Evolutionary conservation across 2,797 vertebrate genomes (phyloP), one percentile per base, ranked within the genome.

Genomic region (Diplodus puntazzo): DNA sequence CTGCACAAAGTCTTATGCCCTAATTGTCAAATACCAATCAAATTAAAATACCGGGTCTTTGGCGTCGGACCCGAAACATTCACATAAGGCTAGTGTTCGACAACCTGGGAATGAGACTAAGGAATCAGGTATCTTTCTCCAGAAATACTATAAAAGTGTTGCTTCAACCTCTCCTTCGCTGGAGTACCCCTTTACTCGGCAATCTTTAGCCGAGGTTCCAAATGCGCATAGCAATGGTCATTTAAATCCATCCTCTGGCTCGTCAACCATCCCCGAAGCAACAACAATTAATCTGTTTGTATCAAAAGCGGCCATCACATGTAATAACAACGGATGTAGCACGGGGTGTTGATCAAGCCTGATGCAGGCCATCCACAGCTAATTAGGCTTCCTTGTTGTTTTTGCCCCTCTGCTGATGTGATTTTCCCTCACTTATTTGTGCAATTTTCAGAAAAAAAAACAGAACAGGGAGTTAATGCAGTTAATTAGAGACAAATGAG

Each of bases 401-500:
- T 21, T 53, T 45, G 34, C 25, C 46, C 42, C 54, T 25, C 7
- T 17, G 13, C 20, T 34, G 59, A 45, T 42, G 39, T 20, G 55
- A 43, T 62, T 54, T 54, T 14, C 60, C 65, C 43, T 65, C 55
- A 61, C 65, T 60, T 18, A 53, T 3, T 18, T 23, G 21, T n/a
- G 16, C 43, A 23, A 23, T 57, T 62, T 60, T 66, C 23, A 49
- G 16, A 12, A 46, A 53, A 61, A 48, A 34, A 34, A 34, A 34
- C n/a, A n/a, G n/a, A 9, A 9, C 7, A 34, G 2, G 12, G 25
- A 0, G n/a, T n/a, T n/a, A n/a, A 54, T 27, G 34, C 21, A 42
- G 53, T 60, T 53, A 7, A 72, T 21, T 16, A 0, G 0, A 16
- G n/a, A 27, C 18, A 7, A 46, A 71, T 39, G 17, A 42, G 48